Percentiles rank a stretch among this genome's conserved stretches.
Evolutionary conservation across 2,888 invertebrate genomes (phyloP).

Genomic region (Cylindroiulus punctatus): DNA sequence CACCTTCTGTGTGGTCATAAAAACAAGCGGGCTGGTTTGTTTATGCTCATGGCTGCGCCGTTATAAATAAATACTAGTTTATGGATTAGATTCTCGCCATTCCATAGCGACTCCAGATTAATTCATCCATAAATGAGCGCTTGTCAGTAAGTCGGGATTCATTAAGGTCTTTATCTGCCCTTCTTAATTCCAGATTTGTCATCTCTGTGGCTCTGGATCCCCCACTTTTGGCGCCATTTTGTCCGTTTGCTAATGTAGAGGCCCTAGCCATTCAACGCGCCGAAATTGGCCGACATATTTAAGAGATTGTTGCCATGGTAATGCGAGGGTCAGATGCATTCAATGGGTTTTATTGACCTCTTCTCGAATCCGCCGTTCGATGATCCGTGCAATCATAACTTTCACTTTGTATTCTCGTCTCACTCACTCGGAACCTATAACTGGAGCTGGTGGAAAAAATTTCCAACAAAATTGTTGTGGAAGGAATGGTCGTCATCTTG

Average conservation of each 20-base stretch:
- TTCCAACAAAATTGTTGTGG: neutral
- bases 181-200: constrained; percentile 21
- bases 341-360: constrained; percentile 33
- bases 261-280: neutral
- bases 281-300: neutral
- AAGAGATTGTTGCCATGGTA: constrained; percentile 34
- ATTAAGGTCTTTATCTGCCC: constrained; percentile 23
- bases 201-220: neutral
- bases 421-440: neutral
- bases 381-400: constrained; percentile 34
- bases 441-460: neutral
- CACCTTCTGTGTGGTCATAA: neutral
- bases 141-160: neutral
- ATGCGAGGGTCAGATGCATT: constrained; percentile 38
- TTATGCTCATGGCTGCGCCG: constrained; percentile 5
- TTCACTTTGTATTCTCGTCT: constrained; percentile 31
- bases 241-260: neutral
- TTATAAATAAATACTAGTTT: neutral
- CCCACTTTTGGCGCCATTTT: neutral
- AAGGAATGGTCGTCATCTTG: neutral
- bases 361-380: constrained; percentile 1
- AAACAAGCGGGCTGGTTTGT: neutral
- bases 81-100: neutral
- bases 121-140: constrained; percentile 28
- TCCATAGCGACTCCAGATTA: neutral